Evolutionary conservation across 1,140 invertebrate species (phyloP), one percentile per base, ranked within the genome.

Genomic region (Sitobion miscanthi): DNA sequence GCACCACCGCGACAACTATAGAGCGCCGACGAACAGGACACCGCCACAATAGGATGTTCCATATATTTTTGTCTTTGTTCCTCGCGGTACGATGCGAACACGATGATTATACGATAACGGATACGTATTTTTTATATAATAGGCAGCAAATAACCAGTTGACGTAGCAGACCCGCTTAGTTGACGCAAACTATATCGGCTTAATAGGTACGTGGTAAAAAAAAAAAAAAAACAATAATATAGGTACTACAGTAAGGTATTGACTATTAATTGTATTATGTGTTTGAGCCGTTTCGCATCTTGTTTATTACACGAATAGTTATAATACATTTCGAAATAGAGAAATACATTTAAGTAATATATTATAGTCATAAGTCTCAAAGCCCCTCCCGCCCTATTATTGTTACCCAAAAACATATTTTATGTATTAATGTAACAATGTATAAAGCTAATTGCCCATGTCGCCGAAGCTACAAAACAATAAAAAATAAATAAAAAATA

Each of bases 71-170:
- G 30, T 77, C 30, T 77, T 77, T 17, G 62, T 77, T 77, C 1
- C 6, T 23, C 14, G 14, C 14, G 30, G 62, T 77, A 77, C 30
- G n/a, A 0, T 17, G 49, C 14, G 49, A 52, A 11, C 30, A 62
- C 57, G 57, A 77, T n/a, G 14, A 77, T 35, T 77, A 35, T 35
- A n/a, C 14, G n/a, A 77, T 17, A 77, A 17, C n/a, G 62, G 62
- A 77, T 77, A 77, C 62, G n/a, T 77, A 77, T 62, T 52, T 62
- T 52, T 54, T n/a, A 69, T 77, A 77, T 77, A 77, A 77, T 77
- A 77, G 62, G 30, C 14, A 77, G 30, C 30, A n/a, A 69, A 69
- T 25, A 77, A 77, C 62, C 62, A 77, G 62, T n/a, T 77, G 23
- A n/a, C n/a, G 20, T 21, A 23, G 52, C 52, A 54, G 49, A 54